Evolutionary conservation across 2,113 vertebrate genomes (phyloP).

Genomic region (Pangasianodon hypophthalmus): DNA sequence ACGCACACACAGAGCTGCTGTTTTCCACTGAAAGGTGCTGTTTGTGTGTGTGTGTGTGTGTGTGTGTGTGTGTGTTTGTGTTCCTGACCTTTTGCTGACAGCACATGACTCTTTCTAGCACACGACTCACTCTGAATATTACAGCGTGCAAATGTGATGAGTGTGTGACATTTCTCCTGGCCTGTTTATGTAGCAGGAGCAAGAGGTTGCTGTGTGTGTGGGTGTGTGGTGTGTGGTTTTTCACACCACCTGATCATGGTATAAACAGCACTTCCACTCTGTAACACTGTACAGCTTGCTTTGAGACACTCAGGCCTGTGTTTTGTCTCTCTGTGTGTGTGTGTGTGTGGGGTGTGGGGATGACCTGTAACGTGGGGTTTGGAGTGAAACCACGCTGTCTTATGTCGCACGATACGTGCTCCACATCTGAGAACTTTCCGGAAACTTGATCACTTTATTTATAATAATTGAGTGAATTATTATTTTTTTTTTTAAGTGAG

Average conservation of each 20-base stretch:
- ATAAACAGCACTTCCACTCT: background rate
- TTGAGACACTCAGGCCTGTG: background rate
- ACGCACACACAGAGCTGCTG: too few species aligned
- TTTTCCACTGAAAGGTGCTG: too few species aligned
- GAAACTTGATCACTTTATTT: background rate
- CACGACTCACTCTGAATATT: background rate
- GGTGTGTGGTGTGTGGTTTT: too few species aligned
- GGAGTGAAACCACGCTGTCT: background rate
- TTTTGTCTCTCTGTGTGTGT: background rate
- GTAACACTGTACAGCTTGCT: background rate
- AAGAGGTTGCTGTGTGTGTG: background rate
- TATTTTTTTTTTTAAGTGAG: background rate
- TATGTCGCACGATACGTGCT: background rate
- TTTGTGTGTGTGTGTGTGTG: too few species aligned
- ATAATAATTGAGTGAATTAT: background rate
- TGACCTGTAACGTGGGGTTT: background rate
- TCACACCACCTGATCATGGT: too few species aligned
- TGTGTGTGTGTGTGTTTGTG: too few species aligned
- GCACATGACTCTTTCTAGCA: background rate
- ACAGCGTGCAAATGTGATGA: background rate
- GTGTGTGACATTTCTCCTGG: background rate
- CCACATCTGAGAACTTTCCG: background rate
- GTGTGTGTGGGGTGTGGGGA: background rate
- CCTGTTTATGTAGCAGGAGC: too few species aligned
- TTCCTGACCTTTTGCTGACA: too few species aligned